Evolutionary conservation across 2,113 vertebrate species (phyloP).

Genomic region (Syngnathus floridae): DNA sequence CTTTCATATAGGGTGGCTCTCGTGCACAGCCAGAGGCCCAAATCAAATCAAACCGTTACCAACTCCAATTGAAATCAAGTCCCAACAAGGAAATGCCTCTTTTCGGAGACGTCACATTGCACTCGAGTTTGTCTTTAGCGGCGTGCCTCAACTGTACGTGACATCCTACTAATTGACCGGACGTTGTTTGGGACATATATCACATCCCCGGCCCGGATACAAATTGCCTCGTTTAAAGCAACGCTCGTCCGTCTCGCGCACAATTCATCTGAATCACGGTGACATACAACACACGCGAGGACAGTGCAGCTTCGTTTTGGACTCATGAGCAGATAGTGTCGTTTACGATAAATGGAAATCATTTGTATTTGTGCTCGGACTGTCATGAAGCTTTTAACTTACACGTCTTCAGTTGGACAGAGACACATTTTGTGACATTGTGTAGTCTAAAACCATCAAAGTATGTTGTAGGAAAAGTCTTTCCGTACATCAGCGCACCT

Average conservation of each 20-base stretch:
- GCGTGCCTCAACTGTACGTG: not conserved
- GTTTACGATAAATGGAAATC: not conserved
- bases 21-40: conserved; percentile 16
- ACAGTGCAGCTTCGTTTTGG: not conserved
- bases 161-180: not conserved
- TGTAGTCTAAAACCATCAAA: not conserved
- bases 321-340: not conserved
- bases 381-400: not conserved
- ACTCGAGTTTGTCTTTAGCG: not conserved
- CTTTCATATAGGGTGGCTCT: conserved; percentile 22
- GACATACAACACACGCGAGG: not conserved
- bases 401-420: not conserved
- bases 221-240: not conserved
- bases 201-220: not conserved
- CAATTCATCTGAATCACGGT: not conserved
- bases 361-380: not conserved
- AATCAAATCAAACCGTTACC: conserved; percentile 30
- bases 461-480: not conserved
- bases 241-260: not conserved
- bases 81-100: conserved; percentile 11
- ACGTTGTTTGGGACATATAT: not conserved
- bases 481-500: not conserved
- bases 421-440: not conserved
- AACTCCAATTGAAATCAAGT: conserved; percentile 19
- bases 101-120: conserved; percentile 4